A percentile compares a stretch with the other conserved stretches of the same genome.
These are phyloP conservation scores for Columba livia DNA, from an alignment of 2,113 vertebrate genomes.

Conservation along the genomic window DNA sequence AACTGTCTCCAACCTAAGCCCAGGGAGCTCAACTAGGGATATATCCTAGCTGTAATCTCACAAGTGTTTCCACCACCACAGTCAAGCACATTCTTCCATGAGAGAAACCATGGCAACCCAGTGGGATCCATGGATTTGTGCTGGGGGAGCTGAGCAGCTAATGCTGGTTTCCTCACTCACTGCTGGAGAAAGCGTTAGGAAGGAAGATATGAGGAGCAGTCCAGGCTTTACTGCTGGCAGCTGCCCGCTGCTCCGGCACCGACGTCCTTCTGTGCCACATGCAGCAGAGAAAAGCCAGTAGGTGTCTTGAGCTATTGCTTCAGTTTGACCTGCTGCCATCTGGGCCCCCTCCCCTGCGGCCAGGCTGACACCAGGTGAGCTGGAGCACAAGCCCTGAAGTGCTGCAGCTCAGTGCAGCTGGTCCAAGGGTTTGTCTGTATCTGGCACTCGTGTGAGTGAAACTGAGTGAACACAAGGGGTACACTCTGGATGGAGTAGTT, in stretches of 20 bases:
- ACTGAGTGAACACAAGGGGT: background rate
- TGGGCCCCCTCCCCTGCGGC: background rate
- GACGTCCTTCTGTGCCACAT: background rate
- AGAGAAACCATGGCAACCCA: constrained; percentile 31
- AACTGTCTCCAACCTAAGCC: background rate
- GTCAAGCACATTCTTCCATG: background rate
- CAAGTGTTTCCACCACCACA: background rate
- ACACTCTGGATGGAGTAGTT: background rate
- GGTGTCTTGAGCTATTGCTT: background rate
- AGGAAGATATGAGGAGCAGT: background rate
- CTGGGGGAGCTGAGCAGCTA: background rate
- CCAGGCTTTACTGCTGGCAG: background rate
- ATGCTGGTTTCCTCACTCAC: background rate
- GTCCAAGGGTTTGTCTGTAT: background rate
- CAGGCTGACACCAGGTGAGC: fast-evolving
- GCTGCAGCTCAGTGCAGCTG: background rate
- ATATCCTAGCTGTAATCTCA: background rate
- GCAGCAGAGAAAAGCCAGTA: background rate
- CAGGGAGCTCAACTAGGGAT: background rate
- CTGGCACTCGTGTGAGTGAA: background rate
- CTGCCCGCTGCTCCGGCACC: background rate
- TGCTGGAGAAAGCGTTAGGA: constrained; percentile 18
- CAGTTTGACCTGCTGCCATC: background rate
- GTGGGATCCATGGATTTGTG: background rate
- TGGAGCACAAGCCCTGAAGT: background rate